Conservation (phyloP, 2,797 vertebrate species). For the Gymnocypris eckloni region DNA sequence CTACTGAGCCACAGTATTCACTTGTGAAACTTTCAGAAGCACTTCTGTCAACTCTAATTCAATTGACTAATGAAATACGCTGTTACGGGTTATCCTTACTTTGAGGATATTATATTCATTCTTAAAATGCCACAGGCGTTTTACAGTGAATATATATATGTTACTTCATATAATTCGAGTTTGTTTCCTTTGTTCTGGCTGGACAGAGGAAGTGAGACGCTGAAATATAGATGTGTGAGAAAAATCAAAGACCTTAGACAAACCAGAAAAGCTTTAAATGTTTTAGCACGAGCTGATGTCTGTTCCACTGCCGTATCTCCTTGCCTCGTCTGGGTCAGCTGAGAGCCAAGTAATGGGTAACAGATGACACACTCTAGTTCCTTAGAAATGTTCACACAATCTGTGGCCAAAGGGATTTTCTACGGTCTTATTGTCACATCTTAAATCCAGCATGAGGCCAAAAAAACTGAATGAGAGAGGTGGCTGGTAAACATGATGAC, state of each 20-base stretch:
- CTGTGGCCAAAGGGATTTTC: too few species aligned
- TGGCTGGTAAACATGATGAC: conserved; percentile 39
- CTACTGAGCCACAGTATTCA: not conserved
- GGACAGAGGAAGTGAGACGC: conserved; percentile 28
- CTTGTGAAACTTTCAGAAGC: not conserved
- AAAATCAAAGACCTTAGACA: conserved; percentile 43
- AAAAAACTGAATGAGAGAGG: too few species aligned
- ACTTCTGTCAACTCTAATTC: not conserved
- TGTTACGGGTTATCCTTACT: not conserved
- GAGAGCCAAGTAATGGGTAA: conserved; percentile 16
- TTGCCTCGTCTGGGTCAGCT: conserved; percentile 36
- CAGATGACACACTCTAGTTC: too few species aligned
- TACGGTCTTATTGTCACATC: too few species aligned
- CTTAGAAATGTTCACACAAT: conserved; percentile 26
- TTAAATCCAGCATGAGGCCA: conserved; percentile 16
- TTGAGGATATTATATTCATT: not conserved
- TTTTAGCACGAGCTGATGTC: conserved; percentile 48
- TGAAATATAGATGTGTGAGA: conserved; percentile 48
- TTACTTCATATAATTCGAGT: not conserved
- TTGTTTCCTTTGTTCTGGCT: conserved; percentile 8
- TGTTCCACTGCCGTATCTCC: conserved; percentile 29
- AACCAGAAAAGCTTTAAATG: conserved; percentile 54
- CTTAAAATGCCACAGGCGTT: too few species aligned
- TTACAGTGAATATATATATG: too few species aligned
- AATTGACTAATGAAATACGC: not conserved